Base-by-base conservation (phyloP, 2,113 vertebrate genomes). In the Bambusicola thoracicus region DNA sequence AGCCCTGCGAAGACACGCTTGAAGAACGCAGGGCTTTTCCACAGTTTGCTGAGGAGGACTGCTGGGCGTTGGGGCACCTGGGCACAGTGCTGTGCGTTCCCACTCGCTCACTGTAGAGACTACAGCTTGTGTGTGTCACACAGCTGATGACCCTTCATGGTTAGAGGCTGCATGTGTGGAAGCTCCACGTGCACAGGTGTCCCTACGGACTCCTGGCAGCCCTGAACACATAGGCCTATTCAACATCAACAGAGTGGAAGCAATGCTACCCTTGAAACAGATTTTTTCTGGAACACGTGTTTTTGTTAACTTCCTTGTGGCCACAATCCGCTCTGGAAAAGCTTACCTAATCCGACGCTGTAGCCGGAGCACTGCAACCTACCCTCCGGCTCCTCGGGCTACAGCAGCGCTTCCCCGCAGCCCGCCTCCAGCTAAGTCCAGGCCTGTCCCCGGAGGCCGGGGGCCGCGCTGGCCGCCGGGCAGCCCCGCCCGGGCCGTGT, bases 141-240 rank as follows among this genome's bases (percentile, higher is more conserved):
- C 30, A 32, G 7, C 29, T 34, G 43, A 40, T 22, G 17, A 55
- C 14, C 14, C 4, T 14, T 22, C 2, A 5, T 0, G 0, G 38
- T 81, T 48, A 59, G 59, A 92, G 48, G 17, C 61, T 19, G 61
- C 11, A 25, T 10, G 59, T 61, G 15, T 11, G 20, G 30, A 18
- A 32, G 30, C 55, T 38, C 22, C 25, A 5, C 5, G 11, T 18
- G 61, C 36, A 29, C 61, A 12, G 61, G 24, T 48, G 58, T 30
- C 72, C 15, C 5, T 5, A 30, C 67, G 13, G 10, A 16, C 11
- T 51, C 40, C 40, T 66, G 53, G n/a, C 44, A 80, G 18, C 29
- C 32, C 25, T 18, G 49, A 22, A 21, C 44, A 48, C 79, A 2
- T 21, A 49, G 15, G 58, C 68, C n/a, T 41, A 8, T 3, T 43